A percentile compares a stretch with the other conserved stretches of the same genome.
Evolutionary conservation across 2,888 invertebrate species (phyloP).

Genomic region (Drosophila nr. medialis): DNA sequence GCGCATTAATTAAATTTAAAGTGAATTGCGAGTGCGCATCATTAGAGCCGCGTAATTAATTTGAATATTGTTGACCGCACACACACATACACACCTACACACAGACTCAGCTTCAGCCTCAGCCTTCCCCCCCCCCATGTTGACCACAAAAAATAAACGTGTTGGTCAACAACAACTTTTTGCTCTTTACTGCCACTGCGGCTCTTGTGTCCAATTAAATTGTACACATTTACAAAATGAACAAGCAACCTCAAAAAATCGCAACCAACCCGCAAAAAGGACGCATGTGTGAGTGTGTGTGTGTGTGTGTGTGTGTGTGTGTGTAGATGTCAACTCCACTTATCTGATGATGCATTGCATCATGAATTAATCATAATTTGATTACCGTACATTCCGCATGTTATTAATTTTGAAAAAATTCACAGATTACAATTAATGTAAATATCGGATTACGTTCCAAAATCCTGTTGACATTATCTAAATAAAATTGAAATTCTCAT

Average conservation of each 20-base stretch:
- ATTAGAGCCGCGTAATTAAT: conserved; percentile 74
- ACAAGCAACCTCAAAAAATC: conserved; percentile 57
- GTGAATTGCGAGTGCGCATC: conserved; percentile 66
- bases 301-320: conserved; percentile 1
- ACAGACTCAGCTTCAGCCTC: background rate
- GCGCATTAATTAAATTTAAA: conserved; percentile 76
- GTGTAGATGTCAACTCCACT: background rate
- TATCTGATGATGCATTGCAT: conserved; percentile 3
- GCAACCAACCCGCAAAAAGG: conserved; percentile 11
- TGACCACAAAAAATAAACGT: conserved; percentile 70
- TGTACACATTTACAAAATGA: conserved; percentile 75
- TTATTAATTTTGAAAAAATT: conserved; percentile 57
- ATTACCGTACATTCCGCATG: conserved; percentile 50
- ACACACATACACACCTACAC: background rate
- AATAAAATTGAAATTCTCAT: background rate
- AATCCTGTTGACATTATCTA: background rate
- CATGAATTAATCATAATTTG: conserved; percentile 61
- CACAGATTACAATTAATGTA: conserved; percentile 38
- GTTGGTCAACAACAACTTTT: conserved; percentile 52
- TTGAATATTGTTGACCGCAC: conserved; percentile 58
- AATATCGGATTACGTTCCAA: background rate
- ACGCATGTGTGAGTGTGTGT: conserved; percentile 1
- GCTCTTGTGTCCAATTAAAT: conserved; percentile 74
- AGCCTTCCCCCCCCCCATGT: background rate
- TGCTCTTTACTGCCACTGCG: conserved; percentile 17